Conservation (phyloP, 2,113 vertebrate species). For the Platichthys flesus region DNA sequence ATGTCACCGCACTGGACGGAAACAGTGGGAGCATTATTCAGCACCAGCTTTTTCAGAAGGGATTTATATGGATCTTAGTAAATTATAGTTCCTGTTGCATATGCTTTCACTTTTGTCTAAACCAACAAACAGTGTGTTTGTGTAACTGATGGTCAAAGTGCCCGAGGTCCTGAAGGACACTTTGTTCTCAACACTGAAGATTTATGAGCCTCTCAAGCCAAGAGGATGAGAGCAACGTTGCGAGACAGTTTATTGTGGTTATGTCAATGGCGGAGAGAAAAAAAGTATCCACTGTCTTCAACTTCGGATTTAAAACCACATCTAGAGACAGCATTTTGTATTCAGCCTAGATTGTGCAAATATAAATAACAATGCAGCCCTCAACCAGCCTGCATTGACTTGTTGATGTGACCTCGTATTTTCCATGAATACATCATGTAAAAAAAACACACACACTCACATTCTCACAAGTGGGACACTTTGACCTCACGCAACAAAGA, state of each 20-base stretch:
- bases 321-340: slow-evolving; percentile 26
- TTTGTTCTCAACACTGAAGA: slow-evolving; percentile 69
- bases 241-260: slow-evolving; percentile 47
- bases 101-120: slow-evolving; percentile 80
- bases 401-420: slow-evolving; percentile 47
- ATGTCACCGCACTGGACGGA: slow-evolving; percentile 62
- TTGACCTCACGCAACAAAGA: slow-evolving; percentile 65
- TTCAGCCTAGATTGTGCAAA: slow-evolving; percentile 45
- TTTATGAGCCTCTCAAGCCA: slow-evolving; percentile 63
- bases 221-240: slow-evolving; percentile 47
- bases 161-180: slow-evolving; percentile 68
- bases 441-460: slow-evolving; percentile 47
- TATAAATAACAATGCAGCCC: slow-evolving; percentile 54
- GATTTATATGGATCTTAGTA: slow-evolving; percentile 41
- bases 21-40: slow-evolving; percentile 65
- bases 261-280: slow-evolving; percentile 26
- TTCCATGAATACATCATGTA: slow-evolving; percentile 57
- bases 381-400: slow-evolving; percentile 19
- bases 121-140: slow-evolving; percentile 77
- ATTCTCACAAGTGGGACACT: slow-evolving; percentile 55
- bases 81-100: slow-evolving; percentile 63
- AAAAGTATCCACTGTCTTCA: slow-evolving; percentile 26
- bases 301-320: slow-evolving; percentile 58
- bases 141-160: slow-evolving; percentile 75
- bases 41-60: slow-evolving; percentile 37